Conservation (phyloP, 1,140 invertebrate species). For the Macrostomum lignano region DNA sequence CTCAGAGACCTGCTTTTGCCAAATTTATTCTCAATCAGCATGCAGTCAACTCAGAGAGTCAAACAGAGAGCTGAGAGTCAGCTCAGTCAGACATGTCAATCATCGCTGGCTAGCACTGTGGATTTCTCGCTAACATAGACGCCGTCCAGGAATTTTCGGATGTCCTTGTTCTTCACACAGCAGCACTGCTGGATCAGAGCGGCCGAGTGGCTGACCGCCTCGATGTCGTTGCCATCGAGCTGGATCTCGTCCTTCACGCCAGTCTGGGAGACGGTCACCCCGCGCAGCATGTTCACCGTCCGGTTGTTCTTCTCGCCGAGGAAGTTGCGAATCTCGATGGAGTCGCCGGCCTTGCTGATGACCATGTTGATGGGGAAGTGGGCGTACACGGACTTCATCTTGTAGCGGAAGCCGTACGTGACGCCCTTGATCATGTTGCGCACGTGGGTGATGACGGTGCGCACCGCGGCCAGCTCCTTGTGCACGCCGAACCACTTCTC, state of each 20-base stretch:
- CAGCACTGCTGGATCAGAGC: constrained; percentile 94
- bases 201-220: constrained; percentile 83
- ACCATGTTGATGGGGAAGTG: constrained; percentile 99
- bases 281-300: constrained; percentile 67
- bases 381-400: constrained; percentile 97
- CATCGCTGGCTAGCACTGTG: too few species aligned
- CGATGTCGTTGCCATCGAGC: constrained; percentile 81
- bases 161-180: constrained; percentile 95
- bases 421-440: constrained; percentile 90
- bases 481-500: constrained; percentile 98
- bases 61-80: too few species aligned
- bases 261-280: constrained; percentile 63
- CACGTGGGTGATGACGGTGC: constrained; percentile 90
- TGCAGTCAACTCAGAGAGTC: too few species aligned
- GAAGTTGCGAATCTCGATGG: constrained; percentile 63
- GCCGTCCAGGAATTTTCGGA: constrained; percentile 96
- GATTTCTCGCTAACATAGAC: constrained; percentile 90
- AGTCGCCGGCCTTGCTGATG: constrained; percentile 39
- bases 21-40: too few species aligned
- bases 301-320: constrained; percentile 90
- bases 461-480: constrained; percentile 82
- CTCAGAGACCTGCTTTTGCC: too few species aligned
- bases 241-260: constrained; percentile 90
- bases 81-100: too few species aligned
- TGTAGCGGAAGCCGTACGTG: constrained; percentile 72